Evolutionary conservation across 2,797 vertebrate species (phyloP), one percentile per base, ranked within the genome.

Genomic region (Streptopelia turtur): DNA sequence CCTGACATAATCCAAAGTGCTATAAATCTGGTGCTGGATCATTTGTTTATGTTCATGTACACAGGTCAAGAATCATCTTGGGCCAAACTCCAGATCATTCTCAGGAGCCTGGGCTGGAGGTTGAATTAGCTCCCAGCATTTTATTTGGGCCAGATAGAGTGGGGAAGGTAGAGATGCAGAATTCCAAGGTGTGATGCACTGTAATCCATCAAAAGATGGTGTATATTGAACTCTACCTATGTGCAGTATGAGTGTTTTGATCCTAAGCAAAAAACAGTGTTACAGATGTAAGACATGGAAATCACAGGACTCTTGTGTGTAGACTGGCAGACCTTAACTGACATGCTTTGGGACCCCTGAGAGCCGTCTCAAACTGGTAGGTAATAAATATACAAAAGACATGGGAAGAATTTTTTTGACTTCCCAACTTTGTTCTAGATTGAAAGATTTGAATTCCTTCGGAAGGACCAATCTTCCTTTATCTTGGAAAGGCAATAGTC

Each of bases 1-100:
- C 27, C 35, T 4, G 2, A 12, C 4, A 12, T 15, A 5, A 1
- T 35, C 39, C 31, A 63, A 13, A 0, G 0, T 41, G 45, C 15
- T 60, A 6, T 33, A 72, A 75, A 61, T n/a, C 20, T 78, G 20
- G 6, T 72, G 20, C 17, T 64, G 23, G 30, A 65, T 61, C 10
- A 18, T 89, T 84, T 45, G 53, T 52, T 8, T 3, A 2, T 5
- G 9, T 52, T 43, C 27, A 16, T 8, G 9, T 53, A 60, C 41
- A 8, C 12, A 37, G 5, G 25, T 39, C 31, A 81, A 78, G 45
- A 78, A 52, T 7, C 15, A 55, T 13, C 14, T 60, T 53, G 60
- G n/a, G 31, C 39, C 16, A 39, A 22, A 52, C 15, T 53, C 17
- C 28, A 75, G 17, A 76, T 33, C 4, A 5, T 75, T 64, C 30